These are phyloP conservation scores for Cryptotermes secundus DNA, from an alignment of 1,140 invertebrate genomes.

Conservation along the genomic window DNA sequence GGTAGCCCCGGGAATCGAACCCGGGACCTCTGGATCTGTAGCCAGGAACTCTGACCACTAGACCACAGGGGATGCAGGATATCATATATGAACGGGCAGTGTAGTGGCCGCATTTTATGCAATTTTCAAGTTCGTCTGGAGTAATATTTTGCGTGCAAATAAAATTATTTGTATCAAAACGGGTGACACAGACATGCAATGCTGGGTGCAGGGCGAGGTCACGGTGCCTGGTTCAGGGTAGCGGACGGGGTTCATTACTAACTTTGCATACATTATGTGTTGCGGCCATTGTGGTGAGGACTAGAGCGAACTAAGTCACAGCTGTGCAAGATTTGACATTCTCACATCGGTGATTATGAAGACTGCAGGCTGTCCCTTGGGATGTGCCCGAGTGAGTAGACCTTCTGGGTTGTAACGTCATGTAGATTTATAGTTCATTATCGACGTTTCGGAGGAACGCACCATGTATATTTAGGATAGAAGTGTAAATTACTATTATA, in stretches of 20 bases:
- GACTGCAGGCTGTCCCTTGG: not conserved
- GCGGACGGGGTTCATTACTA: not conserved
- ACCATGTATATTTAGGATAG: too few relatives aligned
- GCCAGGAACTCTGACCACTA: too few relatives aligned
- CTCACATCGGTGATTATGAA: not conserved
- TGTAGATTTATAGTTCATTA: too few relatives aligned
- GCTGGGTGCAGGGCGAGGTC: not conserved
- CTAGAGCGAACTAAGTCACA: not conserved
- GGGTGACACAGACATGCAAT: not conserved
- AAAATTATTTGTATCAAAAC: not conserved
- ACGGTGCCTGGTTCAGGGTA: not conserved
- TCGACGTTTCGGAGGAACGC: too few relatives aligned
- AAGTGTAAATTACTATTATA: too few relatives aligned
- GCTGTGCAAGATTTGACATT: not conserved
- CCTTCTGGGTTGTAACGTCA: too few relatives aligned
- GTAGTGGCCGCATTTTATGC: not conserved
- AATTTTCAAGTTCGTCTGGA: conserved; percentile 1
- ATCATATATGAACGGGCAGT: too few relatives aligned
- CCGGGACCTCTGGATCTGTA: too few relatives aligned
- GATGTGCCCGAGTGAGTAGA: not conserved
- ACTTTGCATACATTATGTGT: not conserved
- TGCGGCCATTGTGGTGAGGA: not conserved
- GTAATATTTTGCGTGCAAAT: not conserved
- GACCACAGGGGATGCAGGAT: too few relatives aligned
- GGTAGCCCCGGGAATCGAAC: too few relatives aligned